Evolutionary conservation across 1,140 invertebrate genomes (phyloP), one percentile per base, ranked within the genome.

Genomic region (Centruroides vittatus): DNA sequence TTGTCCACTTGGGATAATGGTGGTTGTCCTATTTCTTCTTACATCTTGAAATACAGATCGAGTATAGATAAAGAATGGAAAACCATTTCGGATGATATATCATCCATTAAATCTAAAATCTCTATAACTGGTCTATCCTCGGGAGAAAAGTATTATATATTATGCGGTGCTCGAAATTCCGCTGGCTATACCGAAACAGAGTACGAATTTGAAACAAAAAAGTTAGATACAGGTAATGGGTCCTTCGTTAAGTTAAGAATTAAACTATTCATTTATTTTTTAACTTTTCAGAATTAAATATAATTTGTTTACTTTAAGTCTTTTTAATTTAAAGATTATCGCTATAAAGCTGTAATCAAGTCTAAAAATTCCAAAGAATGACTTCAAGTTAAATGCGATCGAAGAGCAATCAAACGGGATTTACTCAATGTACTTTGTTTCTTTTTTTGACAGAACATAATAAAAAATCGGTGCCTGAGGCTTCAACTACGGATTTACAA

Each of bases 1-100:
- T 73, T 94, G 47, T 86, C 86, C 67, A 83, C 84, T 0, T 95
- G 91, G 91, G 84, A 84, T 41, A 88, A 91, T 68, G 88, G 87
- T 4, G 89, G 88, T 3, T 95, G 92, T 70, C 86, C 88, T 0
- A 91, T 95, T 63, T 78, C 85, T 3, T 88, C 88, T 71, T 94
- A 88, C 70, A 84, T 87, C 57, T 82, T 94, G 7, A 86, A 91
- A 69, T 93, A 90, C 71, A 79, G 78, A 70, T 34, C 60, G 3
- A 55, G 57, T 35, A 63, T 23, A 23, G 64, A 62, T 41, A 53
- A 57, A 12, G 41, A 57, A 23, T 65, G 61, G 58, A 62, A 50
- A 35, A 61, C 58, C 35, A 60, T 65, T 34, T 61, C 61, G 6
- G 54, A 41, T 41, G 41, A 41, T 8, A 41, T 62, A 46, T 23